Evolutionary conservation across 2,113 vertebrate species (phyloP).

Genomic region (Lichenostomus cassidix): DNA sequence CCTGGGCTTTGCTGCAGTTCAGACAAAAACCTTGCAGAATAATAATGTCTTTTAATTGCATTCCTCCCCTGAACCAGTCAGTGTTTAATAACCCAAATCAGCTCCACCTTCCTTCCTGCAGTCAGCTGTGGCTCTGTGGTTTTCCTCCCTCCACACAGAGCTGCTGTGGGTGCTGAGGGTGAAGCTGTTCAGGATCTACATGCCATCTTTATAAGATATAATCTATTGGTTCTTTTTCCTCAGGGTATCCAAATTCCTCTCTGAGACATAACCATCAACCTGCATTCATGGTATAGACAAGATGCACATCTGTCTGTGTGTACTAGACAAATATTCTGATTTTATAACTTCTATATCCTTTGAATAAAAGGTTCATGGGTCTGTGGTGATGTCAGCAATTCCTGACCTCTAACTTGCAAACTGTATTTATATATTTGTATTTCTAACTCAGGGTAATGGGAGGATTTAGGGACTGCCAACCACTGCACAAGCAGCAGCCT

Average conservation of each 20-base stretch:
- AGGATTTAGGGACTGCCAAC: background rate
- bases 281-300: background rate
- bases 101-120: background rate
- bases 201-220: background rate
- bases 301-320: background rate
- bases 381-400: accelerated
- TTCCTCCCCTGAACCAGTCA: background rate
- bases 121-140: background rate
- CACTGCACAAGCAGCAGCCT: background rate
- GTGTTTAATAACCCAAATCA: background rate
- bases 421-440: too few species aligned
- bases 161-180: background rate
- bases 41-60: background rate
- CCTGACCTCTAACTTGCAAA: background rate
- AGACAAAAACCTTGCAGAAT: background rate
- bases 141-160: background rate
- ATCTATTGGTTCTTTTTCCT: background rate
- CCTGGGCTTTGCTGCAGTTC: background rate
- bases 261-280: background rate
- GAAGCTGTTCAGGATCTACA: background rate
- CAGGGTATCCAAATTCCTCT: background rate
- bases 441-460: background rate
- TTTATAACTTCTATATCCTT: background rate
- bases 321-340: background rate
- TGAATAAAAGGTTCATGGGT: background rate